Conservation (phyloP, 92 coral and sea anemone genomes). For the Porites cylindrica region DNA sequence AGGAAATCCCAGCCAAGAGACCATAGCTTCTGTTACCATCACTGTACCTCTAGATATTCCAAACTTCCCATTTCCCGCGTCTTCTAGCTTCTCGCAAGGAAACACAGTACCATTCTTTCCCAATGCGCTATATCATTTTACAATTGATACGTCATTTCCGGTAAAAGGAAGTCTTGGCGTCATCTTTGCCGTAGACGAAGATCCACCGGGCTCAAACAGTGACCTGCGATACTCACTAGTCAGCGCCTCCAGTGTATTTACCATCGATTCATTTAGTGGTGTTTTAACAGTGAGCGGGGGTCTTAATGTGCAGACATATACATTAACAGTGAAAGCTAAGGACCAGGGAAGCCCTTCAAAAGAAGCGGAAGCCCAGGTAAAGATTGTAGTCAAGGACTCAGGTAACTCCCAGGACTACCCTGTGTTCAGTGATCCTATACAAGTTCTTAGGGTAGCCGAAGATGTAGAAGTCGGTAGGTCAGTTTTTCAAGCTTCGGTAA, state of each 20-base stretch:
- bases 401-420: constrained; percentile 70
- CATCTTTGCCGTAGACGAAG: constrained; percentile 60
- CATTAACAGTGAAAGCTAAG: constrained; percentile 66
- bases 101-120: constrained; percentile 74
- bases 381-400: constrained; percentile 65
- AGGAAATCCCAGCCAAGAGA: constrained; percentile 56
- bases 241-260: constrained; percentile 38
- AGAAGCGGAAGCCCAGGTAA: constrained; percentile 48
- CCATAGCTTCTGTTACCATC: constrained; percentile 67
- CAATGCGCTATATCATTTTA: constrained; percentile 43
- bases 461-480: constrained; percentile 54
- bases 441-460: constrained; percentile 45
- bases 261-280: constrained; percentile 75
- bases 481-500: constrained; percentile 62
- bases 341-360: constrained; percentile 75
- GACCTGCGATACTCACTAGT: constrained; percentile 59
- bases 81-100: constrained; percentile 32
- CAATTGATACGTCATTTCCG: constrained; percentile 74
- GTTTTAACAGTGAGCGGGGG: constrained; percentile 67
- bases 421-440: constrained; percentile 51
- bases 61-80: constrained; percentile 51
- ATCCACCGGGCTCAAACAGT: constrained; percentile 67
- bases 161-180: constrained; percentile 57
- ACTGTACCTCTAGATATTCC: constrained; percentile 61
- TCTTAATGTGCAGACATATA: constrained; percentile 60